Percentiles rank a stretch among this genome's conserved stretches.
These are phyloP conservation scores for Psammodynastes pulverulentus DNA, from an alignment of 2,113 vertebrate genomes.

Conservation along the genomic window DNA sequence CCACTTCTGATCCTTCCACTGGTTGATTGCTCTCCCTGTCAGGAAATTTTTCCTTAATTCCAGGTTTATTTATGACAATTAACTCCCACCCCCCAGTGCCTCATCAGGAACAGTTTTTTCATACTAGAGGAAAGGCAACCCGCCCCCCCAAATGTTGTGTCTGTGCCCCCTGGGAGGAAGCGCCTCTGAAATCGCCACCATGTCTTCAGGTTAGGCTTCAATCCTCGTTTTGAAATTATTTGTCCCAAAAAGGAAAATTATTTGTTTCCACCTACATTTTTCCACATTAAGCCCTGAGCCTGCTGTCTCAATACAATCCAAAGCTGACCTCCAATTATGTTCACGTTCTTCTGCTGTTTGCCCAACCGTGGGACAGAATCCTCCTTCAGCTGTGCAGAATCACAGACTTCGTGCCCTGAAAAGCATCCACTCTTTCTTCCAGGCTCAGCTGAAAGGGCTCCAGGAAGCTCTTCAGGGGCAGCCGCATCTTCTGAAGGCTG, in stretches of 20 bases:
- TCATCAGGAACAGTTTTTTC: no score
- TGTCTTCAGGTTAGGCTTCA: not conserved
- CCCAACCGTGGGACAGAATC: not conserved
- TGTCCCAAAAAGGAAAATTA: not conserved
- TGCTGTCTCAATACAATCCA: not conserved
- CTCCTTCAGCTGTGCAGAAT: not conserved
- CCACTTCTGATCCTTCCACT: no score
- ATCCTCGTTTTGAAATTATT: not conserved
- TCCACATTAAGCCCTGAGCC: not conserved
- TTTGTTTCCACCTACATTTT: not conserved
- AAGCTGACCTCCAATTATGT: not conserved
- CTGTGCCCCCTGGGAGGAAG: not conserved
- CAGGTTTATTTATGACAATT: no score
- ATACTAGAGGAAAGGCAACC: not conserved
- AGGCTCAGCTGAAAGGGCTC: not conserved
- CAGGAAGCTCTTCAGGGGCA: not conserved
- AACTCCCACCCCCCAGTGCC: no score
- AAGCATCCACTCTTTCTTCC: not conserved
- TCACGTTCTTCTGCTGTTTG: not conserved
- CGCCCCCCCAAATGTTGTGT: not conserved
- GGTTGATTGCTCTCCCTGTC: no score
- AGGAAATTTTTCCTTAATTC: no score
- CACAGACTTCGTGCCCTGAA: not conserved
- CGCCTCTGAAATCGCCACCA: not conserved
- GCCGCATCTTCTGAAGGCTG: not conserved